These are phyloP conservation scores for Aphis gossypii DNA, from an alignment of 1,140 invertebrate species.

Conservation along the genomic window DNA sequence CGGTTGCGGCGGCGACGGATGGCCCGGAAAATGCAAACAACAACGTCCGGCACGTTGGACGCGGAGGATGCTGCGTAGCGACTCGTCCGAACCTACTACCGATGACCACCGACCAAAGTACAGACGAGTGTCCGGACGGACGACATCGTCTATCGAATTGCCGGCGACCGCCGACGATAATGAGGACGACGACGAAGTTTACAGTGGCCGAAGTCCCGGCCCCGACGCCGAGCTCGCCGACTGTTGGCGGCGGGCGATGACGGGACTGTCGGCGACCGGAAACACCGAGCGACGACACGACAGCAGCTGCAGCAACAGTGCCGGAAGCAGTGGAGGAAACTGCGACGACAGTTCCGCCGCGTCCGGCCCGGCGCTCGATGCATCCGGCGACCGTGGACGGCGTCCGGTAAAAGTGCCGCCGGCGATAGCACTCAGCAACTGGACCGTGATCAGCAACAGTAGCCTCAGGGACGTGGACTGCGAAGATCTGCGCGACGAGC, in stretches of 20 bases:
- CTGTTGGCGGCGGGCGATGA: background rate
- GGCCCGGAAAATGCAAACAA: background rate
- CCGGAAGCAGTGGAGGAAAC: background rate
- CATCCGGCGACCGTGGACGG: background rate
- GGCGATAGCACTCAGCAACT: background rate
- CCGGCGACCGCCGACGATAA: background rate
- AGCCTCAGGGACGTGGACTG: conserved; percentile 65
- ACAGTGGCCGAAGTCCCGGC: background rate
- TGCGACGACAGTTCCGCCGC: background rate
- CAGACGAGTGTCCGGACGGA: background rate
- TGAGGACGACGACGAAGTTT: too few species aligned
- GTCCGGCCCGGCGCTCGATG: background rate
- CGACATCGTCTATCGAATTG: background rate
- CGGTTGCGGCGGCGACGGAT: background rate
- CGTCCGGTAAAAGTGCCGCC: background rate
- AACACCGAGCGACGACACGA: background rate
- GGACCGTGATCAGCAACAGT: conserved; percentile 64
- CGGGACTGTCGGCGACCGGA: background rate
- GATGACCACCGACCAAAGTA: background rate
- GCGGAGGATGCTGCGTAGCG: background rate
- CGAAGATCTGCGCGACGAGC: conserved; percentile 64
- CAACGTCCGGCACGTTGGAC: background rate
- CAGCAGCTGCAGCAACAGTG: background rate
- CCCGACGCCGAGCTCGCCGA: background rate
- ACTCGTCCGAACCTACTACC: background rate